These are phyloP conservation scores for Propithecus perrieri DNA, from an alignment of 2,797 vertebrate species.

Conservation along the genomic window DNA sequence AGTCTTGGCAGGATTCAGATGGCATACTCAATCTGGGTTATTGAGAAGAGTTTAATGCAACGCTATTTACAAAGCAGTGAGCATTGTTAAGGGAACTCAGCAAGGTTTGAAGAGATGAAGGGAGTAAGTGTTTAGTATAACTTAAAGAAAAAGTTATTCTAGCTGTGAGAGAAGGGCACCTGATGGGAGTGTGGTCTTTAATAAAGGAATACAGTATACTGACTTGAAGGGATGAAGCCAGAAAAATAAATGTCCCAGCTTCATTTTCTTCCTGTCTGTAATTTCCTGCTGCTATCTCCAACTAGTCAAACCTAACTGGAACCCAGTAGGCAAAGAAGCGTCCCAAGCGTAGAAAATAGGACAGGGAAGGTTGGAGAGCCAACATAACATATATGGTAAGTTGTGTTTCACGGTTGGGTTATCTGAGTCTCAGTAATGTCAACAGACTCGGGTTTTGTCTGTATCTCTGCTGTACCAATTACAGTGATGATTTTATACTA, in stretches of 20 bases:
- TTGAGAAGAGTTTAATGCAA: not conserved
- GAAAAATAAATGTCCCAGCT: not conserved
- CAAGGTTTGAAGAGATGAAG: not conserved
- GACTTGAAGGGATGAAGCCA: not conserved
- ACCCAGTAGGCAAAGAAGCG: not conserved
- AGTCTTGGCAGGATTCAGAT: not conserved
- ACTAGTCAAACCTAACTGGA: not conserved
- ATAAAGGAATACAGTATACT: not conserved
- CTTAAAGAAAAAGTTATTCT: not conserved
- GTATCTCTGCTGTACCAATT: not conserved
- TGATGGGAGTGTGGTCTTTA: not conserved
- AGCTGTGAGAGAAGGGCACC: not conserved
- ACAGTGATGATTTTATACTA: not conserved
- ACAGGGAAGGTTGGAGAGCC: not conserved
- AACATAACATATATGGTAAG: not conserved
- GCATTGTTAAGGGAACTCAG: not conserved
- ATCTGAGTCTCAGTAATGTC: not conserved
- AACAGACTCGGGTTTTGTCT: not conserved
- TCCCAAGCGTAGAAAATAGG: not conserved
- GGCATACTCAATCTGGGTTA: not conserved
- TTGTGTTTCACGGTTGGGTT: not conserved
- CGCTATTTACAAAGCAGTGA: not conserved
- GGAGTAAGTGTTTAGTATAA: not conserved
- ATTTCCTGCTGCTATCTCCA: not conserved
- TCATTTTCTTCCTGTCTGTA: constrained; percentile 13